Evolutionary conservation across 2,888 invertebrate species (phyloP), one percentile per base, ranked within the genome.

Genomic region (Sarcophaga subvicina): DNA sequence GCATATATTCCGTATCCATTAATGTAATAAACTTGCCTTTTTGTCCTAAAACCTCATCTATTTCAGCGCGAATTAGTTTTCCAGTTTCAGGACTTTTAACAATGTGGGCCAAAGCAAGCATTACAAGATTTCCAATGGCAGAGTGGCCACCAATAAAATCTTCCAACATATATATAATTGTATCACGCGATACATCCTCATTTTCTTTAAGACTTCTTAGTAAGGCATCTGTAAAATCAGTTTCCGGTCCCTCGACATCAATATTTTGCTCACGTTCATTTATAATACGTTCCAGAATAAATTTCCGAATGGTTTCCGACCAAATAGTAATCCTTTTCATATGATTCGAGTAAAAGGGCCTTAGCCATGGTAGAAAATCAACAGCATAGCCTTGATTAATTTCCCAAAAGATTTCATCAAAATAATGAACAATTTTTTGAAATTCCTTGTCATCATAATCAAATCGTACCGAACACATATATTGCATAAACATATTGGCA

Each of bases 391-490:
- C 97, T 90, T 97, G 97, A 92, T 98, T 98, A 88, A 98, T 97
- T 91, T 98, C 98, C 96, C 97, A 97, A 94, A 98, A 98, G 75
- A 98, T 97, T 89, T 97, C 96, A 90, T 98, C 98, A 91, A 98
- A 98, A 82, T 94, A 95, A 37, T 95, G 94, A 0, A 97, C 96
- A 8, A 96, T 94, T 81, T 94, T 94, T 71, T 94, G 94, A 93
- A 97, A 98, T 22, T 95, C 95, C 0, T 90, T 81, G 89, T 98
- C 97, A 17, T 95, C 94, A 80, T 96, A 95, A 63, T 95, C 95
- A 90, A 97, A 97, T 2, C 96, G 94, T 0, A 95, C 95, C n/a
- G 96, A 96, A 93, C 98, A 98, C 96, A 98, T 97, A 93, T 97
- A 98, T 88, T 96, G 95, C 5, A 95, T 95, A 93, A 98, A 98